Conservation (phyloP, 2,888 invertebrate genomes). For the Pantelozetes paolii region DNA sequence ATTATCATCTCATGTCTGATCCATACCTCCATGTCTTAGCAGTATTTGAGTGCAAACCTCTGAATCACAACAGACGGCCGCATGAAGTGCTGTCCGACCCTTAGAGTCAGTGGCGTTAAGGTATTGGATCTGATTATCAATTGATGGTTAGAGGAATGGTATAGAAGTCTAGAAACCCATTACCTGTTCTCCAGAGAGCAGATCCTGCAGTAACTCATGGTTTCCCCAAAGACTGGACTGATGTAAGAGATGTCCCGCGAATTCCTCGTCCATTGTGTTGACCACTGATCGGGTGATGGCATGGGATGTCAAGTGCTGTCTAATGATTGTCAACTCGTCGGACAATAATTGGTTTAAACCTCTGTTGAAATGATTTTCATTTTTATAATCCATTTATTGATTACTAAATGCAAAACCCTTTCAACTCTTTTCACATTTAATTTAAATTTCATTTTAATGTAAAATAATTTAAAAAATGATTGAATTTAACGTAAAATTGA, state of each 20-base stretch:
- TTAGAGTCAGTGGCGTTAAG: slow-evolving; percentile 69
- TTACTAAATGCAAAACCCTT: neutral
- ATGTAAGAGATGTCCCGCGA: slow-evolving; percentile 70
- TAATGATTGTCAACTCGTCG: neutral
- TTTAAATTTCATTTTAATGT: neutral
- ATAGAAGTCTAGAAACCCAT: neutral
- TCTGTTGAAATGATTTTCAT: neutral
- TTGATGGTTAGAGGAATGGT: neutral
- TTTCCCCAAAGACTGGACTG: slow-evolving; percentile 87
- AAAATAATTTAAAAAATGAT: too few species aligned
- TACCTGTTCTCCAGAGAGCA: slow-evolving; percentile 62
- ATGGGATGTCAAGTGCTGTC: slow-evolving; percentile 5
- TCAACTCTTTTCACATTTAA: neutral
- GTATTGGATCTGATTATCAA: slow-evolving; percentile 57
- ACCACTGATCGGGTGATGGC: slow-evolving; percentile 21
- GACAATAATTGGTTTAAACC: slow-evolving; percentile 8
- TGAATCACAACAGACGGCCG: slow-evolving; percentile 72
- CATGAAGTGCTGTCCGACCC: slow-evolving; percentile 73
- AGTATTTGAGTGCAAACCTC: slow-evolving; percentile 70
- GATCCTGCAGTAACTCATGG: slow-evolving; percentile 73
- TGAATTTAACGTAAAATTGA: too few species aligned
- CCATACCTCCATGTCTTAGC: slow-evolving; percentile 61
- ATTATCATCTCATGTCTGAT: too few species aligned
- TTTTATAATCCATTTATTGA: slow-evolving; percentile 16
- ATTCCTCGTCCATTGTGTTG: slow-evolving; percentile 58